Percentiles rank a stretch among this genome's conserved stretches.
These are phyloP conservation scores for Meliscaeva auricollis DNA, from an alignment of 2,888 invertebrate species.

Conservation along the genomic window DNA sequence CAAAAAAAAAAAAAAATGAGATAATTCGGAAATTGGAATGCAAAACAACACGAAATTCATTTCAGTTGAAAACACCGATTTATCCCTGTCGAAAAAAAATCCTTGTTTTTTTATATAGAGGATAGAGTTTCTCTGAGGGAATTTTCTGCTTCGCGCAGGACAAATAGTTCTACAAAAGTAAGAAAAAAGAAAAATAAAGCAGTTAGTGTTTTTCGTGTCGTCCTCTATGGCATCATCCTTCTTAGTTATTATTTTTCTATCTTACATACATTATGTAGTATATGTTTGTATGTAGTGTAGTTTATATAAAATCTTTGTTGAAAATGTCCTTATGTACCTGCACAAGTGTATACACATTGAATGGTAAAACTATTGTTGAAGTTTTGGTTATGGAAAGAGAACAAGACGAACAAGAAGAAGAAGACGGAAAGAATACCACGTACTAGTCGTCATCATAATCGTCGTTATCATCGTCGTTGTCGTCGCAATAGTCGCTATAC, in stretches of 20 bases:
- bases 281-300: background rate
- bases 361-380: slow-evolving; percentile 54
- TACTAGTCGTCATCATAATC: slow-evolving; percentile 1
- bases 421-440: slow-evolving; percentile 32
- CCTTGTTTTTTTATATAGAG: background rate
- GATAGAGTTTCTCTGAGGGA: slow-evolving; percentile 8
- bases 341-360: slow-evolving; percentile 4
- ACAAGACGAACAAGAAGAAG: background rate
- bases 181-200: slow-evolving; percentile 9
- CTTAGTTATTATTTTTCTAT: slow-evolving; percentile 23
- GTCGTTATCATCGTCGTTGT: slow-evolving; percentile 6
- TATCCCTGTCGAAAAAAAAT: background rate
- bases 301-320: background rate
- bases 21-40: too few relatives aligned
- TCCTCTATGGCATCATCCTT: slow-evolving; percentile 59
- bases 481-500: background rate
- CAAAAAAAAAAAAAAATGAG: too few relatives aligned
- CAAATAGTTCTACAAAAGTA: slow-evolving; percentile 34
- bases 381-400: slow-evolving; percentile 36
- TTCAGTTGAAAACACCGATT: slow-evolving; percentile 5
- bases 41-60: too few relatives aligned
- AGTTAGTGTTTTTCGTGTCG: slow-evolving; percentile 46
- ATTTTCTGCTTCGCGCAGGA: slow-evolving; percentile 62
- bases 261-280: background rate
- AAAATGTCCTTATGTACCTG: slow-evolving; percentile 43